Percentiles rank a stretch among this genome's conserved stretches.
These are phyloP conservation scores for Mellilla xanthometata DNA, from an alignment of 2,888 invertebrate species.

Conservation along the genomic window DNA sequence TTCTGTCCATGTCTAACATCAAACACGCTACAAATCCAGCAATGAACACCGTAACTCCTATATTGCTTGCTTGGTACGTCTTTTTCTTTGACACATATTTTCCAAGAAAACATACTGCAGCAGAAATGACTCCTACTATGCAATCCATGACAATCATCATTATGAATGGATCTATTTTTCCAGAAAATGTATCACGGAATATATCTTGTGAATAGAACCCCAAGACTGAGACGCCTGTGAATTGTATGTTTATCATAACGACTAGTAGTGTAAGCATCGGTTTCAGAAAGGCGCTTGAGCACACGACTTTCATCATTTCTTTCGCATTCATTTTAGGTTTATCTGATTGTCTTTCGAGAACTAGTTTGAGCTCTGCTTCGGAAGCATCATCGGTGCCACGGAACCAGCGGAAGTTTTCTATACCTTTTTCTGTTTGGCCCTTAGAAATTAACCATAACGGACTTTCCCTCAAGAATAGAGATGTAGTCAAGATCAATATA, in stretches of 20 bases:
- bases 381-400: slow-evolving; percentile 36
- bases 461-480: slow-evolving; percentile 38
- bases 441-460: slow-evolving; percentile 45
- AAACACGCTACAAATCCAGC: slow-evolving; percentile 4
- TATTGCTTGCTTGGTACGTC: background rate
- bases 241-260: slow-evolving; percentile 10
- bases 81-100: slow-evolving; percentile 13
- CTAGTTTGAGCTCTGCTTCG: slow-evolving; percentile 34
- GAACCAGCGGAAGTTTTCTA: slow-evolving; percentile 38
- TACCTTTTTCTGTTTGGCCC: slow-evolving; percentile 38
- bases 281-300: slow-evolving; percentile 11
- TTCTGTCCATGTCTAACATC: background rate
- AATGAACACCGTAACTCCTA: slow-evolving; percentile 3
- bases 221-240: slow-evolving; percentile 13
- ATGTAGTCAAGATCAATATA: background rate
- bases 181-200: slow-evolving; percentile 9
- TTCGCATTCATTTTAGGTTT: slow-evolving; percentile 1
- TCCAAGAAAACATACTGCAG: slow-evolving; percentile 5
- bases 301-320: slow-evolving; percentile 7
- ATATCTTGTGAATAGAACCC: slow-evolving; percentile 16
- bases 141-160: slow-evolving; percentile 14
- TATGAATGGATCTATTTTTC: slow-evolving; percentile 11
- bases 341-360: slow-evolving; percentile 13
- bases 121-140: background rate
- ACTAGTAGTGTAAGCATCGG: slow-evolving; percentile 2